Evolutionary conservation across 2,797 vertebrate species (phyloP).

Genomic region (Limosa lapponica): DNA sequence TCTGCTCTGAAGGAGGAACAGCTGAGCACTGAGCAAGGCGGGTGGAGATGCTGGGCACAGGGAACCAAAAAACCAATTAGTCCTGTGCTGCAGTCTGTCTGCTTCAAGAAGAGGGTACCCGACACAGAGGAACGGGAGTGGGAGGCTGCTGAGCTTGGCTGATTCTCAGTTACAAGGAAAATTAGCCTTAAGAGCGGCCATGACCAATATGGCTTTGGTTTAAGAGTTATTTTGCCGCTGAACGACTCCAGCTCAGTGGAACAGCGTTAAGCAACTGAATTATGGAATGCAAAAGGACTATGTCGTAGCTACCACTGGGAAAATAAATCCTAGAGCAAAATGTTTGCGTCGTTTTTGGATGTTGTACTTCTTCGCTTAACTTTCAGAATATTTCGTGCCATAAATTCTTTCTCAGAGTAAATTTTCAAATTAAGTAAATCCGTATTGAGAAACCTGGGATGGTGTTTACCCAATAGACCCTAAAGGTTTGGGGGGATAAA

Average conservation of each 20-base stretch:
- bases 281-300: neutral
- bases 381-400: neutral
- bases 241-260: neutral
- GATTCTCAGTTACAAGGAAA: neutral
- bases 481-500: neutral
- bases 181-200: neutral
- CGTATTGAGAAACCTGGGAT: neutral
- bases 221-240: neutral
- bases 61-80: neutral
- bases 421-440: neutral
- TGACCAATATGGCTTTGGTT: neutral
- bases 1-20: neutral
- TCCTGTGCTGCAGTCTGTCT: neutral
- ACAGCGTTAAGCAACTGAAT: neutral
- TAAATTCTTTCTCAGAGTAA: neutral
- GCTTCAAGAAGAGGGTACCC: neutral
- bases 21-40: neutral
- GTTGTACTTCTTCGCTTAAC: neutral
- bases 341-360: neutral
- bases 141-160: neutral
- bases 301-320: neutral
- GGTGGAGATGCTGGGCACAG: neutral
- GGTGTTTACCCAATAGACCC: neutral
- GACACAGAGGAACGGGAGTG: neutral
- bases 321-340: neutral